Evolutionary conservation across 2,888 invertebrate species (phyloP), one percentile per base, ranked within the genome.

Genomic region (Eurois occulta): DNA sequence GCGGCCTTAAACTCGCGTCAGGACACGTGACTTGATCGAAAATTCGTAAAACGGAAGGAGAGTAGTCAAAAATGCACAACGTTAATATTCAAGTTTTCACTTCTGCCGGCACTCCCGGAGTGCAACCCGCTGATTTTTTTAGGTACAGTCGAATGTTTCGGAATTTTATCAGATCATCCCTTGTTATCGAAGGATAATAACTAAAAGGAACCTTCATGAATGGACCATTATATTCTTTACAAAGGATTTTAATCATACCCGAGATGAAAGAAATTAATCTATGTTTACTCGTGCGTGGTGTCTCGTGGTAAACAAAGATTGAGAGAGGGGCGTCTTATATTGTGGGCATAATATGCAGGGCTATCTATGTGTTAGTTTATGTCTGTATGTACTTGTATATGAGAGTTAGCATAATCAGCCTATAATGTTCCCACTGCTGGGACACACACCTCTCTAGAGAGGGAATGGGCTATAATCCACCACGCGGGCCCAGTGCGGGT

Each of bases 201-300:
- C 32, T 28, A 73, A 80, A 71, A 76, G 28, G 41, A 65, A n/a
- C 70, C 24, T 48, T 35, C 18, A 70, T 71, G 66, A 76, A 80
- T 76, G 28, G 38, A 41, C 72, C 41, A 68, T 77, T 77, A 67
- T 85, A 64, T 35, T 85, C 75, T 78, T 78, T 72, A 87, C 88
- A 91, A 89, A 89, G 86, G 85, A 82, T 78, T 84, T 89, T 88
- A 90, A 91, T 90, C 86, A 84, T 80, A 84, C 69, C 77, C 82
- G 84, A 84, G 88, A 91, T 91, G 89, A 90, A 92, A 92, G 90
- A 90, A 89, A 91, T 83, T 91, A 92, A 94, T 92, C 90, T 88
- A 86, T 89, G 91, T 88, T 86, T 85, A 91, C 72, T 73, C 83
- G 83, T 87, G 87, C 91, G 85, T 89, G 78, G 70, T 75, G 71